Evolutionary conservation across 2,797 vertebrate genomes (phyloP).

Genomic region (Cryptoprocta ferox): DNA sequence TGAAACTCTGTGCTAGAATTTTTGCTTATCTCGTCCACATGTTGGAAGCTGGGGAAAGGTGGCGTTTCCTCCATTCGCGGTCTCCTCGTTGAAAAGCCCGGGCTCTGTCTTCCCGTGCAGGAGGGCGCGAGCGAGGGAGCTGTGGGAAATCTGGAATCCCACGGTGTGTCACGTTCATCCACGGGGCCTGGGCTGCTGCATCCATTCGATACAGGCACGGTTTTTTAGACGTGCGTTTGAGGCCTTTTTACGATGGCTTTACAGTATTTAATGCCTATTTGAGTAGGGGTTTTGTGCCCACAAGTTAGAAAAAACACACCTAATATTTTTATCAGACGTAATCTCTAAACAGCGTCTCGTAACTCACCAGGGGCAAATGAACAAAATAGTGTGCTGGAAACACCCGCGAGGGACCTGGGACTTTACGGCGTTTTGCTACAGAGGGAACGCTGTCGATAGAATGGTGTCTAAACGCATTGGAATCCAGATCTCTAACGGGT

Average conservation of each 20-base stretch:
- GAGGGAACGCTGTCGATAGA: background rate
- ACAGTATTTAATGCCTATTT: background rate
- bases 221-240: background rate
- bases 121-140: background rate
- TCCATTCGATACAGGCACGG: rapidly evolving
- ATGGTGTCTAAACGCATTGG: no score
- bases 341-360: background rate
- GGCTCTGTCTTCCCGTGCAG: rapidly evolving
- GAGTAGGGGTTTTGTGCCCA: background rate
- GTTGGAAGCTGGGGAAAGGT: rapidly evolving
- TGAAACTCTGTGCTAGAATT: rapidly evolving
- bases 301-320: background rate
- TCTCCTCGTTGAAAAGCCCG: background rate
- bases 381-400: background rate
- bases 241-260: background rate
- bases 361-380: background rate
- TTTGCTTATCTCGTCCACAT: background rate
- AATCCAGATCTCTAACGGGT: background rate
- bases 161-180: background rate
- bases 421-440: background rate
- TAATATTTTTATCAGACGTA: background rate
- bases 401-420: no score
- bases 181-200: background rate
- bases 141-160: background rate
- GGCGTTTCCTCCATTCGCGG: background rate